Evolutionary conservation across 2,797 vertebrate species (phyloP).

Genomic region (Sebastes diaconus): DNA sequence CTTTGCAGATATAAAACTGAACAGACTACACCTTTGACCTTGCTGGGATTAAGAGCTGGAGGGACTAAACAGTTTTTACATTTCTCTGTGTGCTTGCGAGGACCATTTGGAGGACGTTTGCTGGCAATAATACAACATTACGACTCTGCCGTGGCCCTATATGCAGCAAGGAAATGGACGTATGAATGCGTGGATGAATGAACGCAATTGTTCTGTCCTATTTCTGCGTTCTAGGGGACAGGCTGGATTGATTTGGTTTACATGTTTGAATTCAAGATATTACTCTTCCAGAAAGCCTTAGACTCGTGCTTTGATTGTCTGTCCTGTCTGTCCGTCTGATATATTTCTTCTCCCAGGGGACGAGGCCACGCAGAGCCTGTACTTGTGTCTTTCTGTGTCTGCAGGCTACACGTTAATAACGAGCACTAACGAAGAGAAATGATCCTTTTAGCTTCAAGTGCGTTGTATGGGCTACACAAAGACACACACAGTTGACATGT

Average conservation of each 20-base stretch:
- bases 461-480: slow-evolving; percentile 47
- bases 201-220: neutral
- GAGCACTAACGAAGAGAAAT: slow-evolving; percentile 77
- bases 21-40: neutral
- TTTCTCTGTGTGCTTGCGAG: neutral
- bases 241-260: neutral
- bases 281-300: neutral
- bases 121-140: neutral
- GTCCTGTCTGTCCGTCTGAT: slow-evolving; percentile 11
- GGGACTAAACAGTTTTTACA: neutral
- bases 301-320: neutral
- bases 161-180: neutral
- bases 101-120: neutral
- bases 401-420: slow-evolving; percentile 64
- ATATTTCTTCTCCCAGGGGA: slow-evolving; percentile 18
- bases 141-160: neutral
- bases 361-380: slow-evolving; percentile 25
- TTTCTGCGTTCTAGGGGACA: neutral
- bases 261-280: neutral
- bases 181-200: neutral
- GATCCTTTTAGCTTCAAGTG: slow-evolving; percentile 57
- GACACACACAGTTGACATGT: slow-evolving; percentile 53
- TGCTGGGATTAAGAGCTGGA: neutral
- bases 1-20: neutral
- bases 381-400: slow-evolving; percentile 60